These are phyloP conservation scores for Helicolenus hilgendorfi DNA, from an alignment of 2,797 vertebrate species.

Conservation along the genomic window DNA sequence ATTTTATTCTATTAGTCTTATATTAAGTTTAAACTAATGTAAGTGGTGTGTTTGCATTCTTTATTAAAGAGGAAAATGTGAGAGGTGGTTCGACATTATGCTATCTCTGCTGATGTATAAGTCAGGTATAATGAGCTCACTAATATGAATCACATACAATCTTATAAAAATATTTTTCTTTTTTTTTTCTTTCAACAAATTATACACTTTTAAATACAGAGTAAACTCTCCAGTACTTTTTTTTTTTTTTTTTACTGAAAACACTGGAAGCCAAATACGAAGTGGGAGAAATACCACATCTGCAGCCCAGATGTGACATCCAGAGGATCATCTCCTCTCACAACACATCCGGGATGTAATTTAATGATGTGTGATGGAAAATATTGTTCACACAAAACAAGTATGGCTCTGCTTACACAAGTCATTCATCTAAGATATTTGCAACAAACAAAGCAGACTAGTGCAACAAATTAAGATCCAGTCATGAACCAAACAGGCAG, in stretches of 20 bases:
- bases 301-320: slow-evolving; percentile 33
- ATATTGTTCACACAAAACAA: neutral
- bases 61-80: neutral
- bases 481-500: neutral
- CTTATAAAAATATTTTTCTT: neutral
- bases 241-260: neutral
- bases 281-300: neutral
- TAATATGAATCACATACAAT: neutral
- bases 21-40: too few relatives aligned
- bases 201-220: neutral
- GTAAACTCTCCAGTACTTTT: neutral
- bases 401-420: neutral
- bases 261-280: neutral
- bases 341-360: neutral
- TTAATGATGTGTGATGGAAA: neutral
- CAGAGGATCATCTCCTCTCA: neutral
- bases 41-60: neutral
- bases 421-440: neutral
- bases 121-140: neutral
- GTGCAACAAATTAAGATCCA: neutral
- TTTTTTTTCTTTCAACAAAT: neutral
- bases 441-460: neutral
- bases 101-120: neutral
- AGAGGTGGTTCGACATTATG: too few relatives aligned
- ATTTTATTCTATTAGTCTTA: neutral